Conservation (phyloP, 2,113 vertebrate genomes). For the Eptesicus fuscus region DNA sequence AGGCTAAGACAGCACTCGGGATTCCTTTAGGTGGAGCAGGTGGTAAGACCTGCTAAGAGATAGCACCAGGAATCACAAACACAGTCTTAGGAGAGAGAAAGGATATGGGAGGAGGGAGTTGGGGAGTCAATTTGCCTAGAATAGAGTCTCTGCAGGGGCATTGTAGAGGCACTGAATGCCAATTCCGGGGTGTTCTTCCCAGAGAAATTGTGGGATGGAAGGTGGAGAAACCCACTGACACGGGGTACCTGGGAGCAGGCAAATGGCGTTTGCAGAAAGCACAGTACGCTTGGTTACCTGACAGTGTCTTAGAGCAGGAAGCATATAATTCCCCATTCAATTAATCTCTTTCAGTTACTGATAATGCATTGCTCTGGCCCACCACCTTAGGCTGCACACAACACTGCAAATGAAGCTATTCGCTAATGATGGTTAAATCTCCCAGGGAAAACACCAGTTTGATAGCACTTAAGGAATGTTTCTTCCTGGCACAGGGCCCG, state of each 20-base stretch:
- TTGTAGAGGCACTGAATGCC: neutral
- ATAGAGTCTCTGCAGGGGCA: neutral
- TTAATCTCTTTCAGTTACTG: constrained; percentile 35
- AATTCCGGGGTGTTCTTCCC: neutral
- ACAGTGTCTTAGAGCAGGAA: constrained; percentile 5
- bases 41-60: neutral
- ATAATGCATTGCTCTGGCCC: constrained; percentile 4
- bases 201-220: neutral
- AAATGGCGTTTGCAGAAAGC: neutral
- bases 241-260: neutral
- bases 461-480: constrained; percentile 57
- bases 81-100: neutral
- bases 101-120: neutral
- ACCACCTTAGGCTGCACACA: neutral
- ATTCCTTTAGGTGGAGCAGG: neutral
- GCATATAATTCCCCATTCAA: constrained; percentile 47
- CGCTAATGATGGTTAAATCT: constrained; percentile 61
- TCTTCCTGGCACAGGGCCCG: constrained; percentile 52
- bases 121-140: neutral
- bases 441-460: constrained; percentile 25
- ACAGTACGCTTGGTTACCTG: neutral
- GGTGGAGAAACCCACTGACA: neutral
- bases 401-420: constrained; percentile 47
- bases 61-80: accelerated
- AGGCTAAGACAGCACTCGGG: accelerated